A percentile compares a stretch with the other conserved stretches of the same genome.
These are phyloP conservation scores for Epirrhoe alternata DNA, from an alignment of 2,888 invertebrate species.

Conservation along the genomic window DNA sequence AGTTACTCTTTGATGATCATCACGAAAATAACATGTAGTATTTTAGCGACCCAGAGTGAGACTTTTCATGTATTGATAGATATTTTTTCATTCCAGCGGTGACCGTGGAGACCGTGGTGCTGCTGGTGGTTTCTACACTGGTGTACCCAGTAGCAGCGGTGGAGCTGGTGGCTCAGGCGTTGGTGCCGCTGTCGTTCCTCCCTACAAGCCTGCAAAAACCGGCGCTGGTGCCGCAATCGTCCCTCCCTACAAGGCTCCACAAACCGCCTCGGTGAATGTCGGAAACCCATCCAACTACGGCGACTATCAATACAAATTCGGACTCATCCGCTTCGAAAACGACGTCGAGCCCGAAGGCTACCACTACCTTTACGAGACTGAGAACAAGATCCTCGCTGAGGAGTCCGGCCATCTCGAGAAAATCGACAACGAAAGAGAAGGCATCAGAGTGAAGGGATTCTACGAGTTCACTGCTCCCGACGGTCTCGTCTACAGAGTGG, in stretches of 20 bases:
- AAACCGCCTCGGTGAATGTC: slow-evolving; percentile 23
- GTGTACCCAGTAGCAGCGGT: slow-evolving; percentile 39
- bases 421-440: slow-evolving; percentile 62
- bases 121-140: slow-evolving; percentile 55
- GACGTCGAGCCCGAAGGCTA: slow-evolving; percentile 71
- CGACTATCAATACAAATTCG: slow-evolving; percentile 71
- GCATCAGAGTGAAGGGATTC: slow-evolving; percentile 72
- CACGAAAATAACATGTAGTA: too few species aligned
- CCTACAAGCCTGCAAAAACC: slow-evolving; percentile 5
- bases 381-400: slow-evolving; percentile 78
- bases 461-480: slow-evolving; percentile 76
- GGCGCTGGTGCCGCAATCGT: slow-evolving; percentile 19
- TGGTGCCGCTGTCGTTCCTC: slow-evolving; percentile 9
- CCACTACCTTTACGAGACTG: slow-evolving; percentile 80
- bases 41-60: neutral
- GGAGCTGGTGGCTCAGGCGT: slow-evolving; percentile 24
- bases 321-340: slow-evolving; percentile 74
- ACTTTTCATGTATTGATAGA: neutral
- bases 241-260: neutral
- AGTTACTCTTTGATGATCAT: too few species aligned
- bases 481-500: slow-evolving; percentile 77
- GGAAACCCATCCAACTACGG: slow-evolving; percentile 34
- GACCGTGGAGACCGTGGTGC: slow-evolving; percentile 50
- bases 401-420: slow-evolving; percentile 73
- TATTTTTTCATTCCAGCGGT: slow-evolving; percentile 40